Evolutionary conservation across 2,888 invertebrate genomes (phyloP).

Genomic region (Zygaena filipendulae): DNA sequence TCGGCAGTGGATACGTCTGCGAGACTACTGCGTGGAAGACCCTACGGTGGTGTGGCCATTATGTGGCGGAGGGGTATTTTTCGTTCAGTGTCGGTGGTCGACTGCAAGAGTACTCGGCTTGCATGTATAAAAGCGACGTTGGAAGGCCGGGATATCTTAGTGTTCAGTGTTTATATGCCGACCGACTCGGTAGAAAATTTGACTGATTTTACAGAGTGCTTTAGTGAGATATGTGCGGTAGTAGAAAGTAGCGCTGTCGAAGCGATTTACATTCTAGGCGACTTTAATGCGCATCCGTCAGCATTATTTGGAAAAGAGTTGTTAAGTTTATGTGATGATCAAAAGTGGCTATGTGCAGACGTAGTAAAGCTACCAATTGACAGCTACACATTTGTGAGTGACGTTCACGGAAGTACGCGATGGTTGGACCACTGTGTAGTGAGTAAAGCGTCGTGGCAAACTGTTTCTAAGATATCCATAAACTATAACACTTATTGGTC

Average conservation of each 20-base stretch:
- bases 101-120: slow-evolving; percentile 7
- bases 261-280: slow-evolving; percentile 7
- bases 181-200: slow-evolving; percentile 10
- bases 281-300: slow-evolving; percentile 8
- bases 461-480: slow-evolving; percentile 7
- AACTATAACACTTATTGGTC: slow-evolving; percentile 12
- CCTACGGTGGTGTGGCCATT: slow-evolving; percentile 9
- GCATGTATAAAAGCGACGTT: slow-evolving; percentile 3
- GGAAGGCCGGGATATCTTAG: no score
- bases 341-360: slow-evolving; percentile 2
- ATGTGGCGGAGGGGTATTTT: slow-evolving; percentile 9
- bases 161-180: slow-evolving; percentile 15
- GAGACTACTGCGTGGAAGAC: slow-evolving; percentile 6
- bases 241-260: slow-evolving; percentile 10
- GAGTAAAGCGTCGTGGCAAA: slow-evolving; percentile 8
- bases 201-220: no score
- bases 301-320: slow-evolving; percentile 6
- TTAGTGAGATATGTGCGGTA: slow-evolving; percentile 7
- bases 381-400: slow-evolving; percentile 10
- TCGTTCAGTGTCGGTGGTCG: slow-evolving; percentile 2
- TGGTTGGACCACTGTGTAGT: slow-evolving; percentile 15
- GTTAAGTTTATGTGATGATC: neutral
- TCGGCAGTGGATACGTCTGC: slow-evolving; percentile 7
- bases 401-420: slow-evolving; percentile 9
- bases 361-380: neutral